Evolutionary conservation across 1,140 invertebrate genomes (phyloP).

Genomic region (Drosophila kanapiae): DNA sequence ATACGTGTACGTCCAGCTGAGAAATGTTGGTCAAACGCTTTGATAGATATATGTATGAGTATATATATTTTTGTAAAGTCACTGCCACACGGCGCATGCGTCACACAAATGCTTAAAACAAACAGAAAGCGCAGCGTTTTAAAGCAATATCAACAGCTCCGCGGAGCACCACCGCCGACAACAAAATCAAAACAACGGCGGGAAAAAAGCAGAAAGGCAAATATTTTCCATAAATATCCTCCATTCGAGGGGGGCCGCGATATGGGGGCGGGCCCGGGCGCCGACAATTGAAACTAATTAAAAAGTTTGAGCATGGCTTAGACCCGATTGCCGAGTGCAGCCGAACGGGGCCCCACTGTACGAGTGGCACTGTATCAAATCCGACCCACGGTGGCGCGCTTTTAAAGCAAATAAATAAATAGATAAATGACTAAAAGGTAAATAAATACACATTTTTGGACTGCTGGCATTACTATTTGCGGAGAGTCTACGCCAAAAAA

Average conservation of each 20-base stretch:
- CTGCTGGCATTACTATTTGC: conserved; percentile 68
- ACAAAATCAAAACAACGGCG: conserved; percentile 50
- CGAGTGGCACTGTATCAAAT: conserved; percentile 39
- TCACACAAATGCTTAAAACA: conserved; percentile 66
- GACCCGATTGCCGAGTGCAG: conserved; percentile 37
- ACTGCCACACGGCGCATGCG: conserved; percentile 69
- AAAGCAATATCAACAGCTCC: conserved; percentile 64
- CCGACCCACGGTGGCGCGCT: conserved; percentile 73
- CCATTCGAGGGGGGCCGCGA: neutral
- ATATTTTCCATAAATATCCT: conserved; percentile 69
- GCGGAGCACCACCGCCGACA: conserved; percentile 29
- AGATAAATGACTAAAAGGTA: conserved; percentile 83
- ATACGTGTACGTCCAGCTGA: conserved; percentile 55
- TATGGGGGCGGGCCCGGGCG: conserved; percentile 6
- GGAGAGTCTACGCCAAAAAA: conserved; percentile 60
- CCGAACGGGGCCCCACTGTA: conserved; percentile 34
- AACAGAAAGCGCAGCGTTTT: conserved; percentile 75
- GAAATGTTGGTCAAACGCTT: conserved; percentile 72
- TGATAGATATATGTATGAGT: conserved; percentile 36
- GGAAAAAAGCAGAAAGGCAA: conserved; percentile 57
- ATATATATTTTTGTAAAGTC: conserved; percentile 63
- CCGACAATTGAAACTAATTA: conserved; percentile 77
- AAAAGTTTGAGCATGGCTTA: conserved; percentile 69
- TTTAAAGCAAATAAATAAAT: conserved; percentile 82
- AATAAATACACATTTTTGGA: conserved; percentile 80